Percentiles rank a stretch among this genome's conserved stretches.
phyloP scores from a whole-genome alignment of 2,113 vertebrate genomes.

The Pygoscelis antarcticus region DNA sequence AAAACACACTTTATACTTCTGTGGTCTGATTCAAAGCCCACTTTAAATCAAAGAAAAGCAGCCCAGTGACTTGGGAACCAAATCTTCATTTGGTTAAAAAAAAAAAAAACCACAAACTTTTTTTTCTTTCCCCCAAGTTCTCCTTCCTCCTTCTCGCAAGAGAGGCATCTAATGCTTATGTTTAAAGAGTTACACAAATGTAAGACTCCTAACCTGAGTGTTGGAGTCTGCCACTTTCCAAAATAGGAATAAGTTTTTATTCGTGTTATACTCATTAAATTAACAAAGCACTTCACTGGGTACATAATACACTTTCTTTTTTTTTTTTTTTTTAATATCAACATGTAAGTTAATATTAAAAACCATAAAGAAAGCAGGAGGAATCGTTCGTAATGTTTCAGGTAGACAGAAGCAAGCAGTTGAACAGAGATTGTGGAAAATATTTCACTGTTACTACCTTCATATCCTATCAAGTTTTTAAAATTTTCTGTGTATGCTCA shows the following conservation, averaged over 20 bases:
- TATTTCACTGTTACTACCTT: background rate
- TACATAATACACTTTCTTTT: background rate
- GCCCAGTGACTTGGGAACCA: background rate
- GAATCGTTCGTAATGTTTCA: background rate
- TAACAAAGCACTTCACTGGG: background rate
- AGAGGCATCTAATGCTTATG: background rate
- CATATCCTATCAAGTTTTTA: background rate
- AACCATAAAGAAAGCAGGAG: background rate
- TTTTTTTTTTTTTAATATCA: background rate
- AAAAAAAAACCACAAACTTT: background rate
- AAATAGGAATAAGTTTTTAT: background rate
- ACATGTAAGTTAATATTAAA: background rate
- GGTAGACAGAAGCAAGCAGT: background rate
- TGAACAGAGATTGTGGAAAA: background rate
- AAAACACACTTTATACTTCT: background rate
- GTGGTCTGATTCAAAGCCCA: background rate
- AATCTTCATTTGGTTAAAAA: background rate
- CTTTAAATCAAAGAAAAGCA: background rate
- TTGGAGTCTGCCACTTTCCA: background rate
- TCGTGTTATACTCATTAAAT: background rate
- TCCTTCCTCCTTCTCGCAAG: background rate
- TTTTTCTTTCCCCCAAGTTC: no score
- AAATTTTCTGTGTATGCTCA: background rate
- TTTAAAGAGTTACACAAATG: background rate
- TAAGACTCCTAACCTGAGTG: background rate